Evolutionary conservation across 2,888 invertebrate genomes (phyloP), one percentile per base, ranked within the genome.

Genomic region (Syritta pipiens): DNA sequence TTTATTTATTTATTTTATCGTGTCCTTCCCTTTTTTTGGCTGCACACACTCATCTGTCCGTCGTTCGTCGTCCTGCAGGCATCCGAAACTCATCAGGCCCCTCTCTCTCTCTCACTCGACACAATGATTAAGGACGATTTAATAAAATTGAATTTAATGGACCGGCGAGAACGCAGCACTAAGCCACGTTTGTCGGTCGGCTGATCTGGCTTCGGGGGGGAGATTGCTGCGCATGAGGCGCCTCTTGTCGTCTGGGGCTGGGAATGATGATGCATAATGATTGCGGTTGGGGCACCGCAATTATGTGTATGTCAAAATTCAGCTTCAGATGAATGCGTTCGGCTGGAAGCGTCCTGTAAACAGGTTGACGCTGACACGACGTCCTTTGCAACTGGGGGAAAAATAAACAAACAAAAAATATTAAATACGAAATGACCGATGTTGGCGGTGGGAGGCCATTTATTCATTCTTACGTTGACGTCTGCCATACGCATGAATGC

Each of bases 101-200:
- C 9, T 24, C 7, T 10, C 20, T n/a, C 12, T 7, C 24, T 62
- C 49, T 1, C 53, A 49, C 14, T 53, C 60, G 42, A 35, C 63
- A 30, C 9, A 79, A 60, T 72, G 53, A 79, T 74, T 62, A 51
- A 67, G 67, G 67, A 57, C 72, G 62, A 62, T 74, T 79, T 79
- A 79, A 68, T 68, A 35, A 74, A 79, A 79, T 79, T 79, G 74
- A 74, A 74, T 74, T 74, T 62, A 79, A 79, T 79, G 67, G 67
- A 79, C 48, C 67, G 55, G 53, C 67, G 14, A 46, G 28, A 65
- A 60, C 20, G 30, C 46, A 9, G 24, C 59, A 35, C 59, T 63
- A 51, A 69, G 51, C 22, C 57, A 37, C 19, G 49, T 59, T 59
- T 59, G 49, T 22, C 26, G 46, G 37, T 37, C n/a, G 42, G 40